Evolutionary conservation across 35 echinoderm and acorn worm genomes (phyloP).

Genomic region (Nesometra sesokonis): DNA sequence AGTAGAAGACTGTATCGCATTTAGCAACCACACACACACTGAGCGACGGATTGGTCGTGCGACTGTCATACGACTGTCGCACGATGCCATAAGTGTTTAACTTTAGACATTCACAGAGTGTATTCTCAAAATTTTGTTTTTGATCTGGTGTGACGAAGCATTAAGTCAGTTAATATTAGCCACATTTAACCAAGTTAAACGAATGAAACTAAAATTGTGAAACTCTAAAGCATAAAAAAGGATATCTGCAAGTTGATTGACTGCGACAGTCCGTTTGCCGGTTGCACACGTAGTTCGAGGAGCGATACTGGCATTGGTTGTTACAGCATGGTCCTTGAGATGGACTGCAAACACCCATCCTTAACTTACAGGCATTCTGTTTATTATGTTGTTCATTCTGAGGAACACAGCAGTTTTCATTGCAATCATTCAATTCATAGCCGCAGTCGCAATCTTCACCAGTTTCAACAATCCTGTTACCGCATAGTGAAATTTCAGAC

Average conservation of each 20-base stretch:
- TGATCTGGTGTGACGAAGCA: too few species aligned
- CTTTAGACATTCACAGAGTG: too few species aligned
- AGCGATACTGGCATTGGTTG: conserved; percentile 15
- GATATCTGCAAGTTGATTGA: conserved; percentile 45
- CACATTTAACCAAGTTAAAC: too few species aligned
- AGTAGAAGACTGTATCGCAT: too few species aligned
- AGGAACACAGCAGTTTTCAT: conserved; percentile 47
- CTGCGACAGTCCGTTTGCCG: conserved; percentile 29
- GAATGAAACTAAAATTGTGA: too few species aligned
- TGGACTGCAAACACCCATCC: conserved; percentile 25
- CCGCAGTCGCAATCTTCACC: conserved; percentile 85
- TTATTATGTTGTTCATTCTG: conserved; percentile 24
- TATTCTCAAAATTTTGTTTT: too few species aligned
- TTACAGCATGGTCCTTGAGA: conserved; percentile 56
- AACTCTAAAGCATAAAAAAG: conserved; percentile 16
- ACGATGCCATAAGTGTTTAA: too few species aligned
- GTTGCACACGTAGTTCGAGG: background rate
- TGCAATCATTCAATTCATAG: conserved; percentile 14
- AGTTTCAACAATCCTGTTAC: conserved; percentile 53
- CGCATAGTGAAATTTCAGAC: conserved; percentile 41
- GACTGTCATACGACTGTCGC: too few species aligned
- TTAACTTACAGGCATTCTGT: conserved; percentile 22
- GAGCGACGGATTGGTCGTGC: too few species aligned
- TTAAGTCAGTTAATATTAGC: too few species aligned
- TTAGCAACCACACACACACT: too few species aligned